Percentiles rank a stretch among this genome's conserved stretches.
Conservation (phyloP, 1,140 invertebrate species). For the Arion vulgaris region DNA sequence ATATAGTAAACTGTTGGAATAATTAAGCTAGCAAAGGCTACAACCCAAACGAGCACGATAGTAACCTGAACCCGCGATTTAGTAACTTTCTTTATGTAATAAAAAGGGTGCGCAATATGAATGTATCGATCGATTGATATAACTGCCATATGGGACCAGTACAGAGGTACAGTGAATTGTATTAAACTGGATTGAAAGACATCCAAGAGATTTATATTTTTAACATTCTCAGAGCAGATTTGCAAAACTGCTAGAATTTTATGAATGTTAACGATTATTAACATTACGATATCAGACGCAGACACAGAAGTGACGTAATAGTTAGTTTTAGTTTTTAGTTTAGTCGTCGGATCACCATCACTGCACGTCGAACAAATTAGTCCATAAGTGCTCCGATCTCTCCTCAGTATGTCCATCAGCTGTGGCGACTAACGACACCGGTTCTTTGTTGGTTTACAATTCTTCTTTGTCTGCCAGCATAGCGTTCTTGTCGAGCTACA, state of each 20-base stretch:
- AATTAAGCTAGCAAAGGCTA: not conserved
- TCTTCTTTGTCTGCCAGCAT: too few relatives aligned
- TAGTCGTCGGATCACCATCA: too few relatives aligned
- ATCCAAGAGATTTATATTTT: not conserved
- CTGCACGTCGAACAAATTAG: too few relatives aligned
- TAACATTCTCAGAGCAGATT: not conserved
- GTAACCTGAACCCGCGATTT: not conserved
- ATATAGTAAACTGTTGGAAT: not conserved
- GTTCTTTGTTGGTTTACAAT: too few relatives aligned
- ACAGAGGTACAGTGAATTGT: not conserved
- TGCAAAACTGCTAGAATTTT: not conserved
- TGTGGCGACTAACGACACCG: too few relatives aligned
- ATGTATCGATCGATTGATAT: not conserved
- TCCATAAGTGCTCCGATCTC: too few relatives aligned
- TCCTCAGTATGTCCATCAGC: too few relatives aligned
- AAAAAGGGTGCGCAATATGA: not conserved
- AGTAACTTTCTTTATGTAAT: not conserved
- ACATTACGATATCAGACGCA: not conserved
- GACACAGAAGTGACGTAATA: not conserved
- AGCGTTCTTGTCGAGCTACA: too few relatives aligned
- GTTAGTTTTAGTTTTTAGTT: not conserved
- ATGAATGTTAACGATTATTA: not conserved
- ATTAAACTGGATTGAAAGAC: not conserved
- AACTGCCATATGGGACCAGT: not conserved
- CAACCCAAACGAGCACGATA: not conserved